phyloP scores from a whole-genome alignment of 2,888 invertebrate species.

The Cosmia trapezina region DNA sequence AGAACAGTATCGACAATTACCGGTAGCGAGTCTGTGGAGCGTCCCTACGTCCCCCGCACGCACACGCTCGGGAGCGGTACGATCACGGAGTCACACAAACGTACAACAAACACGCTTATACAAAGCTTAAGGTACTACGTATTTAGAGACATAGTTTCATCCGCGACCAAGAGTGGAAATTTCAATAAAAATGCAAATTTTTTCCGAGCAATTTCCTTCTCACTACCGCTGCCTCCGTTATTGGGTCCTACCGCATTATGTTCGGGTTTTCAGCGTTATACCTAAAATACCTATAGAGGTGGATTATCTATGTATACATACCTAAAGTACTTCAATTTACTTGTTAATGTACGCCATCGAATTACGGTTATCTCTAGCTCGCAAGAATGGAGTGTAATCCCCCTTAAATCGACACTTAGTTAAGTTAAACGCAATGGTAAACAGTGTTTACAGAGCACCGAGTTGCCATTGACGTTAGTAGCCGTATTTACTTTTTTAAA shows the following conservation, averaged over 20 bases:
- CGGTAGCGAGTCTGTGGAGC: constrained; percentile 61
- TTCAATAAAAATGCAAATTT: constrained; percentile 90
- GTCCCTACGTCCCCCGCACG: constrained; percentile 69
- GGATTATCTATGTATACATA: constrained; percentile 70
- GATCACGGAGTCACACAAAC: constrained; percentile 67
- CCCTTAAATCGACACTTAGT: constrained; percentile 73
- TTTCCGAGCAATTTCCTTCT: constrained; percentile 85
- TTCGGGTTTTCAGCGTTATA: constrained; percentile 77
- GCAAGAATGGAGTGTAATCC: constrained; percentile 76
- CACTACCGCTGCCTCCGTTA: constrained; percentile 81
- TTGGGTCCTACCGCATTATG: constrained; percentile 85
- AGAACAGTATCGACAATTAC: constrained; percentile 69
- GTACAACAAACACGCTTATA: constrained; percentile 75
- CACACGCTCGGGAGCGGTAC: constrained; percentile 62
- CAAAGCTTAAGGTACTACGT: constrained; percentile 85
- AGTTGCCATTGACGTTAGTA: constrained; percentile 56
- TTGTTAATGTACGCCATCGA: constrained; percentile 80
- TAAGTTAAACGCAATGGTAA: constrained; percentile 71
- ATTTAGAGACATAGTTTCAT: constrained; percentile 87
- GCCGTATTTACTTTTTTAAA: constrained; percentile 58
- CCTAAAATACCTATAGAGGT: constrained; percentile 69
- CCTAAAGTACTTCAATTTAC: constrained; percentile 73
- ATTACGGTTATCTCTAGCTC: constrained; percentile 77
- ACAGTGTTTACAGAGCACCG: constrained; percentile 66
- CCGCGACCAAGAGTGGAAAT: constrained; percentile 86